These are phyloP conservation scores for Sesamia inferens DNA, from an alignment of 2,888 invertebrate species.

Conservation along the genomic window DNA sequence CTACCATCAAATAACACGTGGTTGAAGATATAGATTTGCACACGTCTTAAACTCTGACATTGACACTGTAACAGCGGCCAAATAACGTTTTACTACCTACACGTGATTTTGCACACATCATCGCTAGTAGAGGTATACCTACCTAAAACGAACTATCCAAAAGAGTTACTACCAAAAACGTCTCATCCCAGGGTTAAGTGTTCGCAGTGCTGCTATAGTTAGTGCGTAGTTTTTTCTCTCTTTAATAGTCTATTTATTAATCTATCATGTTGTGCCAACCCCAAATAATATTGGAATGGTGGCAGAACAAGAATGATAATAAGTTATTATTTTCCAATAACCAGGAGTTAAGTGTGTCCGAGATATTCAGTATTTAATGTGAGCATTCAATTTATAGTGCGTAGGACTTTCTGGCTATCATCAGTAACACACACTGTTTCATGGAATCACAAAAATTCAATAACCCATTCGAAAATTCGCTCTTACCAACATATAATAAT, in stretches of 20 bases:
- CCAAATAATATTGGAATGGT: too few relatives aligned
- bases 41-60: conserved; percentile 24
- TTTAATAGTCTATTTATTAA: neutral
- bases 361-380: neutral
- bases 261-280: too few relatives aligned
- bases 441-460: neutral
- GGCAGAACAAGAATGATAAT: too few relatives aligned
- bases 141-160: neutral
- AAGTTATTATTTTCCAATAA: too few relatives aligned
- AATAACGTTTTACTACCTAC: conserved; percentile 13
- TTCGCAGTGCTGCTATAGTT: neutral
- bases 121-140: neutral
- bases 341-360: too few relatives aligned
- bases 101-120: conserved; percentile 13
- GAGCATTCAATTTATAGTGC: neutral
- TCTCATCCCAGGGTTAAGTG: neutral
- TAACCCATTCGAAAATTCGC: neutral
- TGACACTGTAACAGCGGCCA: neutral
- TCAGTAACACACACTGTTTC: neutral
- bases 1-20: conserved; percentile 1
- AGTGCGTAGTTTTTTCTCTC: neutral
- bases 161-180: neutral
- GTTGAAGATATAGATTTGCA: conserved; percentile 43
- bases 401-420: neutral
- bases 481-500: neutral